Evolutionary conservation across 2,797 vertebrate genomes (phyloP), one percentile per base, ranked within the genome.

Genomic region (Morus bassanus): DNA sequence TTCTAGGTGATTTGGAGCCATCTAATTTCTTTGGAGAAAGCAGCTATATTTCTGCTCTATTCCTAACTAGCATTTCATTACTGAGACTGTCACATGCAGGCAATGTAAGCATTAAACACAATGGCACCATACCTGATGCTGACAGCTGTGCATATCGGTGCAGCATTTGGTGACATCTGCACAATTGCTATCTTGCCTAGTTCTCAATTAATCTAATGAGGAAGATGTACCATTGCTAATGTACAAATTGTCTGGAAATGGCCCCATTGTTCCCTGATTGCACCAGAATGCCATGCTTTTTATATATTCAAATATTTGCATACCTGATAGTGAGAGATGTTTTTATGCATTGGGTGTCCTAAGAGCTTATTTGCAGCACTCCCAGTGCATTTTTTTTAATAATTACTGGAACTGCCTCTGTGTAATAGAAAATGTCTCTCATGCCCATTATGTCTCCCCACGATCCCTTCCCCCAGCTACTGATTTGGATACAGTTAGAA

Each of bases 161-260:
- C 45, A 46, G 60, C 31, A 6, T 80, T 95, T 19, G 1, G 63
- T 81, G 95, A 90, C 93, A 95, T 76, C 96, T 91, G 88, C 92
- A 83, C 45, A 57, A 45, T 31, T 65, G 46, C 86, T 78, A 19
- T 24, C 85, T 95, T 90, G 60, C 80, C 86, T 67, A 8, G 24
- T 63, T 84, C 75, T 95, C 78, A 90, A 43, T 88, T 97, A 95
- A 77, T 33, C 79, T 93, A 60, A 95, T 43, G 76, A 85, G 85
- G 60, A 90, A 91, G 48, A 51, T 70, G 50, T 59, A 69, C 72
- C 84, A 75, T 81, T 97, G 91, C 92, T 91, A 88, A 56, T 30
- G 51, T 67, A 91, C 74, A 92, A 69, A 88, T 68, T 25, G 4
- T 33, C 77, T 41, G 85, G 91, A 93, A 94, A 51, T 65, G 27